phyloP scores from a whole-genome alignment of 2,888 invertebrate genomes.

The Lypha dubia region DNA sequence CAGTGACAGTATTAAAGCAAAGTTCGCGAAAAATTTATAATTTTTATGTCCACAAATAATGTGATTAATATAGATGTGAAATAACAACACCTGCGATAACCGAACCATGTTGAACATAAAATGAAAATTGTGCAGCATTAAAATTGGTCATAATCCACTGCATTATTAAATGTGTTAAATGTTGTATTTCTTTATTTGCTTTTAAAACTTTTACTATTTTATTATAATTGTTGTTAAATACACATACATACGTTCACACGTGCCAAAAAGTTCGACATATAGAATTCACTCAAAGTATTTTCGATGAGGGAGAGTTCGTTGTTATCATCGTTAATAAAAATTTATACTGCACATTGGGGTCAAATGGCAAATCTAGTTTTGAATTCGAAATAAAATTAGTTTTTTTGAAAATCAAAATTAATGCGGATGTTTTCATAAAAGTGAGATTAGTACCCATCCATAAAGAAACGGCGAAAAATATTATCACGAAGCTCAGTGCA shows the following conservation, averaged over 20 bases:
- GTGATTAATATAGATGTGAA: slow-evolving; percentile 47
- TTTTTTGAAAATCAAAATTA: too few species aligned
- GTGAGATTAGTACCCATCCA: too few species aligned
- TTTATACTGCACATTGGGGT: neutral
- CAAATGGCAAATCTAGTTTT: neutral
- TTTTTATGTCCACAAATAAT: slow-evolving; percentile 53
- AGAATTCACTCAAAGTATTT: neutral
- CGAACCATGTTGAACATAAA: slow-evolving; percentile 34
- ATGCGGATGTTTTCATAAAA: too few species aligned
- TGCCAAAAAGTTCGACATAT: neutral
- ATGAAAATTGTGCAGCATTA: slow-evolving; percentile 30
- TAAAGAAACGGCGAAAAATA: too few species aligned
- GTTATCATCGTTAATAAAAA: neutral
- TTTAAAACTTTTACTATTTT: neutral
- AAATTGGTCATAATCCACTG: slow-evolving; percentile 53
- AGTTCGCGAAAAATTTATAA: slow-evolving; percentile 33
- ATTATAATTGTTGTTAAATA: slow-evolving; percentile 11
- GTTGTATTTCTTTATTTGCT: slow-evolving; percentile 36
- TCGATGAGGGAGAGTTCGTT: neutral
- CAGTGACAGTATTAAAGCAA: slow-evolving; percentile 40
- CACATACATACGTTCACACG: too few species aligned
- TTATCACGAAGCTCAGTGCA: too few species aligned
- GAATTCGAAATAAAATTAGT: too few species aligned
- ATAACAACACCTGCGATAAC: slow-evolving; percentile 55
- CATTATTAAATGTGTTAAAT: slow-evolving; percentile 41